A percentile compares a stretch with the other conserved stretches of the same genome.
Conservation (phyloP, 1,140 invertebrate species). For the Teleogryllus occipitalis region DNA sequence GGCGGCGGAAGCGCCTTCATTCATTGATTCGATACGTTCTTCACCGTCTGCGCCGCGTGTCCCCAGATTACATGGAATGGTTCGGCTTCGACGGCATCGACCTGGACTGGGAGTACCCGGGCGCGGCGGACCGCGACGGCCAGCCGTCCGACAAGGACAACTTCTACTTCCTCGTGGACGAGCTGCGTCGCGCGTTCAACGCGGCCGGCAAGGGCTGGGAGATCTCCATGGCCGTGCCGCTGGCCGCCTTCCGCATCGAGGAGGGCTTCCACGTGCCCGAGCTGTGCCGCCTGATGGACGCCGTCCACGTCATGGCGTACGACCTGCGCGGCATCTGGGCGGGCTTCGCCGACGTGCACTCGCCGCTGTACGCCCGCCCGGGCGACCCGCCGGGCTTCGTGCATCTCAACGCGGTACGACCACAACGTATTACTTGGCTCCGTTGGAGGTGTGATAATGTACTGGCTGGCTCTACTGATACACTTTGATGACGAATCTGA, state of each 20-base stretch:
- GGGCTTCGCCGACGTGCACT: constrained; percentile 78
- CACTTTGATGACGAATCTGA: too few relatives aligned
- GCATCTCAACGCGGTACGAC: constrained; percentile 69
- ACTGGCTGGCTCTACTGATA: too few relatives aligned
- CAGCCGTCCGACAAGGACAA: constrained; percentile 72
- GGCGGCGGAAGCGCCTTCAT: too few relatives aligned
- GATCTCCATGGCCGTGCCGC: constrained; percentile 78
- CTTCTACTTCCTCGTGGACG: constrained; percentile 72
- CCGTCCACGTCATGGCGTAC: constrained; percentile 71
- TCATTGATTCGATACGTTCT: neutral
- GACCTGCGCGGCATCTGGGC: constrained; percentile 88
- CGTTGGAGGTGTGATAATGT: too few relatives aligned
- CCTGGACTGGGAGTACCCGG: constrained; percentile 81
- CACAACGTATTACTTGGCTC: too few relatives aligned
- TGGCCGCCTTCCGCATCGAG: constrained; percentile 41
- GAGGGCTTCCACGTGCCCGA: constrained; percentile 83
- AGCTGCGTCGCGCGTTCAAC: constrained; percentile 69
- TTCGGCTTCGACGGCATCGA: constrained; percentile 76
- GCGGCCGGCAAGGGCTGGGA: constrained; percentile 67
- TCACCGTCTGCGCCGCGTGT: constrained; percentile 12
- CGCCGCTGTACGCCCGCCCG: constrained; percentile 70
- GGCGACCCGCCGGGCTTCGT: constrained; percentile 81
- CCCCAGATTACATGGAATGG: constrained; percentile 58
- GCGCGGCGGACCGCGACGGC: constrained; percentile 74
- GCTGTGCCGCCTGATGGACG: constrained; percentile 22